Conservation (phyloP, 2,797 vertebrate species). For the Pelodytes ibericus region DNA sequence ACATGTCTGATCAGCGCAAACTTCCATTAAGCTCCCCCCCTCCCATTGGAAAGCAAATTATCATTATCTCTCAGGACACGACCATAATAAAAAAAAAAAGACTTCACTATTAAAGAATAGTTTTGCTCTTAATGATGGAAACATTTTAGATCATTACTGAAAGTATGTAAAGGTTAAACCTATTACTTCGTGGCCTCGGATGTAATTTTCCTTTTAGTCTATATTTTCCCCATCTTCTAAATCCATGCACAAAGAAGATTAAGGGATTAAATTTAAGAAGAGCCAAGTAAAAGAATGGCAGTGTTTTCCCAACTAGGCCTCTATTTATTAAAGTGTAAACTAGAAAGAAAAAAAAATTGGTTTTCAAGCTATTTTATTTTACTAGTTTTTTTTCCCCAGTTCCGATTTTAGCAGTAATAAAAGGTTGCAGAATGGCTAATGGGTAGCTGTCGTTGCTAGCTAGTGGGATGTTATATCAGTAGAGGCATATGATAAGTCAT, state of each 20-base stretch:
- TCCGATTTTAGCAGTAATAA: too few relatives aligned
- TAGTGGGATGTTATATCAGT: too few relatives aligned
- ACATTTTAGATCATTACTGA: background rate
- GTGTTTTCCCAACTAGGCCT: background rate
- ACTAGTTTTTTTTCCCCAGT: too few relatives aligned
- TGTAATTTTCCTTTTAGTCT: background rate
- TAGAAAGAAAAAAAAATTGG: too few relatives aligned
- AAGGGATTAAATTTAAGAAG: slow-evolving; percentile 15
- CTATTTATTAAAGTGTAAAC: background rate
- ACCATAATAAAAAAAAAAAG: background rate
- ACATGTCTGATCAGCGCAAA: background rate
- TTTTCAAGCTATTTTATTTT: too few relatives aligned
- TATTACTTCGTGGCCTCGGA: background rate
- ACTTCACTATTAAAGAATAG: background rate
- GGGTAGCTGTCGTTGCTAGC: too few relatives aligned
- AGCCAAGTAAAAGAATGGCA: background rate
- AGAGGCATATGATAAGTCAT: too few relatives aligned
- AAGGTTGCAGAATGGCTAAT: too few relatives aligned
- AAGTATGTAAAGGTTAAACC: background rate
- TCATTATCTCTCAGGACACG: background rate
- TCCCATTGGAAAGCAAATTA: background rate
- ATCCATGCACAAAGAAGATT: slow-evolving; percentile 10
- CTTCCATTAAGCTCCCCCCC: background rate
- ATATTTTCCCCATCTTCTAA: background rate
- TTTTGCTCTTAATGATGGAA: background rate